Evolutionary conservation across 37 sponge, comb jelly and placozoan species (phyloP), one percentile per base, ranked within the genome.

Genomic region (Aplysina aerophoba): DNA sequence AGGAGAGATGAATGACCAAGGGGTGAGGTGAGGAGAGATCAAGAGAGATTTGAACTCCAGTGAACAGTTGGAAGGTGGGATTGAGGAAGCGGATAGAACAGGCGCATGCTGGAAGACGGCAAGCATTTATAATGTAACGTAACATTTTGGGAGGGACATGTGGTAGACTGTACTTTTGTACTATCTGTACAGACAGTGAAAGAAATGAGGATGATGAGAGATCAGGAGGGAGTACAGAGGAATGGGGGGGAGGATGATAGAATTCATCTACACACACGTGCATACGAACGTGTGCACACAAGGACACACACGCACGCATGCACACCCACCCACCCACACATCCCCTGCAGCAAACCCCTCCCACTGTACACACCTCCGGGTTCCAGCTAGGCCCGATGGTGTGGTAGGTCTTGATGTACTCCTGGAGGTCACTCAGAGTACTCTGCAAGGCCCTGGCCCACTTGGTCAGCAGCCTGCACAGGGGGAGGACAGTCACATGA

Each of bases 341-440:
- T 16, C 20, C 20, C n/a, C n/a, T n/a, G n/a, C n/a, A n/a, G 87
- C 91, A 31, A 54, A 54, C 19, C 38, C 40, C 35, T 16, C 37
- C 69, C 67, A 59, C 81, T 61, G 73, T 37, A 85, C 75, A 85
- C 59, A 85, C 78, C 78, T 75, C 65, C 0, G 89, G 84, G 55
- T 98, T 98, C 99, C 96, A 98, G 53, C 44, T 77, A 20, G 92
- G 87, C 22, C 96, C 96, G 31, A 90, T 90, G 33, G 90, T 89
- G 75, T 94, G 93, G 72, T 94, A 74, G 0, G 83, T 54, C 59
- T 92, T 89, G 28, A 98, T 91, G 69, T 96, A 98, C 54, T 84
- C 87, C n/a, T 87, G 72, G 53, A 98, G 87, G 27, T 88, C 93
- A 6, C 33, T 63, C 38, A 92, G 73, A 33, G 59, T 33, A 0